Evolutionary conservation across 2,113 vertebrate genomes (phyloP).

Genomic region (Archocentrus centrarchus): DNA sequence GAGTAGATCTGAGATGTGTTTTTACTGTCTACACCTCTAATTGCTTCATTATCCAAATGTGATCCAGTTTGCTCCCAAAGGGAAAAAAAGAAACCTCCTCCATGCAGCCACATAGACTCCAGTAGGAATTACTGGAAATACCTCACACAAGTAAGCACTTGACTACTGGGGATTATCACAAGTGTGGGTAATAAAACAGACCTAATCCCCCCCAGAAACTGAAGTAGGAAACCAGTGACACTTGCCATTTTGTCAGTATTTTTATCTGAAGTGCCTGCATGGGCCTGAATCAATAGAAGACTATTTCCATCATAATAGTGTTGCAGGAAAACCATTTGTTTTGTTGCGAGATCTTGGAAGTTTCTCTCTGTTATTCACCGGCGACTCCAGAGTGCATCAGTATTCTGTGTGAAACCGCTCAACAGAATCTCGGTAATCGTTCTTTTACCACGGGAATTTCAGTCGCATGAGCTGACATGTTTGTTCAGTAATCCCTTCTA

Average conservation of each 20-base stretch:
- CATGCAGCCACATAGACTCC: background rate
- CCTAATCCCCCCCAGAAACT: background rate
- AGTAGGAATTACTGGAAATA: background rate
- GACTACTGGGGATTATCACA: background rate
- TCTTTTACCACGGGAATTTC: background rate
- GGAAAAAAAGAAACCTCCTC: background rate
- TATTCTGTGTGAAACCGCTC: background rate
- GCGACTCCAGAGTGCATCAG: background rate
- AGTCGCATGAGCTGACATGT: background rate
- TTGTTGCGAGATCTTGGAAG: background rate
- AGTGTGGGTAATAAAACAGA: background rate
- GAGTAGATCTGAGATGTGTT: background rate
- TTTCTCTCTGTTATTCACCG: background rate
- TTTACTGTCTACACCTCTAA: background rate
- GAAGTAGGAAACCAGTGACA: background rate
- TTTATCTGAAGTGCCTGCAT: background rate
- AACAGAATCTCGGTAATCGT: background rate
- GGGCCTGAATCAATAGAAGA: background rate
- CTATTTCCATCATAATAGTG: background rate
- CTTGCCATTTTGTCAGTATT: background rate
- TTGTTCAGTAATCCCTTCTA: constrained; percentile 1
- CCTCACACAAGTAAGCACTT: background rate
- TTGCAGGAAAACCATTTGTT: background rate
- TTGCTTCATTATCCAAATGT: background rate
- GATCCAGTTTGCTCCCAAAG: background rate